A percentile compares a stretch with the other conserved stretches of the same genome.
phyloP scores from a whole-genome alignment of 2,888 invertebrate species.

The Pyralis farinalis region DNA sequence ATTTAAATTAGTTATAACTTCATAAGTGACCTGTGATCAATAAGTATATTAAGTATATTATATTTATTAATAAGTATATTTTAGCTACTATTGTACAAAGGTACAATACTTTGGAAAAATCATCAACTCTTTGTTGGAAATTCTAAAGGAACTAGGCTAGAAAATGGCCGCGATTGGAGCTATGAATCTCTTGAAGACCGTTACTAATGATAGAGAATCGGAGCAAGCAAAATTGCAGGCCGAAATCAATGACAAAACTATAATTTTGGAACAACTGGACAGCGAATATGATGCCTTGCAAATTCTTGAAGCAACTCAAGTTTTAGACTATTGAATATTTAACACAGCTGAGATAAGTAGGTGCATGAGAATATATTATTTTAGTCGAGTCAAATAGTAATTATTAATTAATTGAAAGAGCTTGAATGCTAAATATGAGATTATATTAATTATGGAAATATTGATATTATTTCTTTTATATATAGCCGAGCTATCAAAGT shows the following conservation, averaged over 20 bases:
- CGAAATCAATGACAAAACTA: conserved; percentile 92
- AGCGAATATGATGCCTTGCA: conserved; percentile 90
- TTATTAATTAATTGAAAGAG: no score
- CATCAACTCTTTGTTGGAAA: conserved; percentile 87
- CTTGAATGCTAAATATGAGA: no score
- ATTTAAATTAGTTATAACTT: conserved; percentile 1
- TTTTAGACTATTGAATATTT: conserved; percentile 91
- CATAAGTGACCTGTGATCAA: conserved; percentile 1
- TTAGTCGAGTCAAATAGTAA: no score
- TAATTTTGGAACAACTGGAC: conserved; percentile 91
- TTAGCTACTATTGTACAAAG: no score
- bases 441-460: no score
- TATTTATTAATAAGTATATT: no score
- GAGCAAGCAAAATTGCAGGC: conserved; percentile 94
- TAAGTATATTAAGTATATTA: background rate
- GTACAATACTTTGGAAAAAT: conserved; percentile 91
- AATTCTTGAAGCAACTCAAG: conserved; percentile 91
- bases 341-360: conserved; percentile 83
- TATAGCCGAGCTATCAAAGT: no score
- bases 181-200: conserved; percentile 91
- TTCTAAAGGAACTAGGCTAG: conserved; percentile 89
- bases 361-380: no score
- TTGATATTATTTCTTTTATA: no score
- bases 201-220: conserved; percentile 92
- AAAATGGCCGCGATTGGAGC: conserved; percentile 95